phyloP scores from a whole-genome alignment of 2,888 invertebrate species.

The Aphidius colemani region DNA sequence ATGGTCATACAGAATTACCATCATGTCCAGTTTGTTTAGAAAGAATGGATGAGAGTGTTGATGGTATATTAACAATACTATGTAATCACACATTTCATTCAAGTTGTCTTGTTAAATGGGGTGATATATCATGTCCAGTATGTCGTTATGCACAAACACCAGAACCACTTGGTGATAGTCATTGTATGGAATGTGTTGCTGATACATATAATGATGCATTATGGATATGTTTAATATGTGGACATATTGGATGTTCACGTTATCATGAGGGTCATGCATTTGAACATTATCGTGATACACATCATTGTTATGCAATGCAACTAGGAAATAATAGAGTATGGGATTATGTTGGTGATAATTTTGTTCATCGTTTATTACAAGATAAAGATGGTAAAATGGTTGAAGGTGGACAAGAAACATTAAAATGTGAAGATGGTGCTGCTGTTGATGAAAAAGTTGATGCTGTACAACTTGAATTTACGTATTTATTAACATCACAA shows the following conservation, averaged over 20 bases:
- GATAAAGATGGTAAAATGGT: constrained; percentile 98
- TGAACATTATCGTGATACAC: constrained; percentile 91
- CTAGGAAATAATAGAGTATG: constrained; percentile 96
- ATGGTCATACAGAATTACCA: constrained; percentile 91
- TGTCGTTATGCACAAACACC: constrained; percentile 90
- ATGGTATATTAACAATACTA: constrained; percentile 94
- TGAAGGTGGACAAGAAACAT: constrained; percentile 65
- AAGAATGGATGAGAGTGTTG: constrained; percentile 98
- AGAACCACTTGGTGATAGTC: constrained; percentile 73
- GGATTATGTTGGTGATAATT: constrained; percentile 99
- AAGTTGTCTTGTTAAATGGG: constrained; percentile 94
- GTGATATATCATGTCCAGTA: constrained; percentile 96
- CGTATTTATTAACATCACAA: constrained; percentile 93
- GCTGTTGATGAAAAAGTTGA: constrained; percentile 84
- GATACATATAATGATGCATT: constrained; percentile 74
- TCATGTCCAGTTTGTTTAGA: constrained; percentile 97
- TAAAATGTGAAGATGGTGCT: constrained; percentile 63
- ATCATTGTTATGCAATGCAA: constrained; percentile 97
- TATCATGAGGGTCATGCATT: constrained; percentile 91
- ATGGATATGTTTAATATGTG: constrained; percentile 99
- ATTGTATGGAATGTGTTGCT: constrained; percentile 70
- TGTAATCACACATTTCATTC: constrained; percentile 99
- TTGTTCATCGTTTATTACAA: constrained; percentile 93
- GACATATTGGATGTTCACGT: constrained; percentile 96
- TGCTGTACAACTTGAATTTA: constrained; percentile 94